Conservation (phyloP, 2,113 vertebrate genomes). For the Sapayoa aenigma region DNA sequence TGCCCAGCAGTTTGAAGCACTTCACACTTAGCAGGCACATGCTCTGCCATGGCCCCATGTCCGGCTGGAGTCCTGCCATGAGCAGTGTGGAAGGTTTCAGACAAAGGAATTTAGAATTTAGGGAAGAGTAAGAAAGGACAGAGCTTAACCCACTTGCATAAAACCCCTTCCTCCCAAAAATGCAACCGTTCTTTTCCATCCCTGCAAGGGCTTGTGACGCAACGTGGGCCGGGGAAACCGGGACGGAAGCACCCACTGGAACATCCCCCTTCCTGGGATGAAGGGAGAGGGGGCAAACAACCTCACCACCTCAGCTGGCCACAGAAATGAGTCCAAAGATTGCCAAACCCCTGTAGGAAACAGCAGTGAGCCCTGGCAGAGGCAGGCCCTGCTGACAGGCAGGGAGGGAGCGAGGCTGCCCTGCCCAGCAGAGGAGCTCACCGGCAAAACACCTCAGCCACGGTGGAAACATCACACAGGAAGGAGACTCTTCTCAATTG, state of each 20-base stretch:
- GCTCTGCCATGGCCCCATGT: neutral
- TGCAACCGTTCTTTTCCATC: slow-evolving; percentile 1
- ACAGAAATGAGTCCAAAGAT: slow-evolving; percentile 37
- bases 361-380: neutral
- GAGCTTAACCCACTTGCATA: neutral
- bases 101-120: neutral
- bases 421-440: neutral
- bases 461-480: slow-evolving; percentile 40
- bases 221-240: slow-evolving; percentile 30
- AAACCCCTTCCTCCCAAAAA: slow-evolving; percentile 7
- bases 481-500: neutral
- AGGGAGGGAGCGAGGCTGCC: neutral
- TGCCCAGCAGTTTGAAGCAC: neutral
- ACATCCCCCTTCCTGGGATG: neutral
- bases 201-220: slow-evolving; percentile 12
- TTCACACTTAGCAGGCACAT: neutral
- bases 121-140: neutral
- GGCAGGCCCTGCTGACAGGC: neutral
- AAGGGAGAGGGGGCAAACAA: slow-evolving; percentile 45
- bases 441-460: neutral
- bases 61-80: neutral
- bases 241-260: slow-evolving; percentile 21
- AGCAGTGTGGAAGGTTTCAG: neutral
- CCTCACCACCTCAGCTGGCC: neutral
- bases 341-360: slow-evolving; percentile 39